Percentiles rank a stretch among this genome's conserved stretches.
These are phyloP conservation scores for Uria lomvia DNA, from an alignment of 2,113 vertebrate genomes.

Conservation along the genomic window DNA sequence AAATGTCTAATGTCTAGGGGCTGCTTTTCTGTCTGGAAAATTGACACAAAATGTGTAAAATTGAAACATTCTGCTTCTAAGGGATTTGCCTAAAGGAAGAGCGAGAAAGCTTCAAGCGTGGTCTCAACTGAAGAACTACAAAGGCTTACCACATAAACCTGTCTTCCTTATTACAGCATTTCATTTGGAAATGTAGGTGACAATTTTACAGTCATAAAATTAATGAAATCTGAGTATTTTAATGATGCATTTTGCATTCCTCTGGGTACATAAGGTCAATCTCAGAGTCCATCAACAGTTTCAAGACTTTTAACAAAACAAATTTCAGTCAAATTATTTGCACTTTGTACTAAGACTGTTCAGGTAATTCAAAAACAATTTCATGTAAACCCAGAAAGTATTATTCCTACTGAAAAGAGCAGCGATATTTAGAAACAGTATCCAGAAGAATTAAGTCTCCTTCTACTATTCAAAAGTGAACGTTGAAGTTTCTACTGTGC, in stretches of 20 bases:
- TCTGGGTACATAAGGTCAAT: constrained; percentile 6
- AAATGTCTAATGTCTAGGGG: constrained; percentile 72
- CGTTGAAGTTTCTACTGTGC: not conserved
- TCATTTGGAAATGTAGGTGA: constrained; percentile 85
- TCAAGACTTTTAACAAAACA: not conserved
- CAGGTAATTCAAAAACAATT: not conserved
- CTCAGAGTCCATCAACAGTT: not conserved
- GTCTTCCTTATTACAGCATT: constrained; percentile 82
- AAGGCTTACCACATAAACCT: constrained; percentile 83
- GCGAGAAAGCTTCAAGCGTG: constrained; percentile 61
- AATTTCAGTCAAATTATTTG: not conserved
- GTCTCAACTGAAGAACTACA: constrained; percentile 76
- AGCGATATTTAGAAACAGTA: not conserved
- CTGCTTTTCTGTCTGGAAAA: constrained; percentile 76
- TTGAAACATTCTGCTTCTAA: constrained; percentile 77
- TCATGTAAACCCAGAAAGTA: not conserved
- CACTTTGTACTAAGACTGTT: not conserved
- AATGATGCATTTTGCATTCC: constrained; percentile 69
- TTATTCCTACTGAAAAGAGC: not conserved
- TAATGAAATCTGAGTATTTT: constrained; percentile 77
- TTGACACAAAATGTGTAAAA: constrained; percentile 79
- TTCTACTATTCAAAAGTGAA: not conserved
- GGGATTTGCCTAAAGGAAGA: constrained; percentile 76
- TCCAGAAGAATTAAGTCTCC: not conserved
- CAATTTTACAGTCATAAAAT: constrained; percentile 88